Evolutionary conservation across 2,888 invertebrate species (phyloP), one percentile per base, ranked within the genome.

Genomic region (Tillus elongatus): DNA sequence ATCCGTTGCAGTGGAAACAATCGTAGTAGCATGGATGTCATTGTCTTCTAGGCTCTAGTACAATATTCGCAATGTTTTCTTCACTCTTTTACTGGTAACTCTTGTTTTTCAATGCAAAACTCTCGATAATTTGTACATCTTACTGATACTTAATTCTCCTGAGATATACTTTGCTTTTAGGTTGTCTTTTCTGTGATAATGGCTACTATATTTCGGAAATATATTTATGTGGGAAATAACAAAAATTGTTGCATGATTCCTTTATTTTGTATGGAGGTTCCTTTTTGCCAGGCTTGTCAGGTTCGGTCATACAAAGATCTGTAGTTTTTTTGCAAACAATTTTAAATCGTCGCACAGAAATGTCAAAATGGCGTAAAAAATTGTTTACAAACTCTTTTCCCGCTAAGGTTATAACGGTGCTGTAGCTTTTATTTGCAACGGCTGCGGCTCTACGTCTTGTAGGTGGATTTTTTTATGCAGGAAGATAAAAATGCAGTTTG

Each of bases 91-190:
- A 19, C 24, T 6, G 24, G 24, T 2, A 68, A 8, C 6, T 29
- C 11, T 8, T 77, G 9, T 33, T 15, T n/a, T 15, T 33, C 3
- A 13, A n/a, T 33, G 13, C 13, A 2, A 33, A 33, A 33, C 16
- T 33, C 33, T 11, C 14, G 2, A 3, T 2, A 33, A 9, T 15
- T 33, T 15, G 33, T 38, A 38, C 37, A 38, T 38, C 15, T 38
- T 39, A 9, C 4, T 38, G 9, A 38, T 37, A 27, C 12, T 38
- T 38, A 38, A 38, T 27, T 39, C 24, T 9, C 36, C 36, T 38
- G 37, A 38, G 6, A 38, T 14, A 28, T 38, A 38, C 14, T 39
- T 38, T 27, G 28, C 36, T 26, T 38, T 15, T 3, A 27, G 28
- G 15, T 38, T 38, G 12, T 38, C 38, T 28, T 38, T 38, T 38